Conservation (phyloP, 2,888 invertebrate genomes). For the Altica lythri region DNA sequence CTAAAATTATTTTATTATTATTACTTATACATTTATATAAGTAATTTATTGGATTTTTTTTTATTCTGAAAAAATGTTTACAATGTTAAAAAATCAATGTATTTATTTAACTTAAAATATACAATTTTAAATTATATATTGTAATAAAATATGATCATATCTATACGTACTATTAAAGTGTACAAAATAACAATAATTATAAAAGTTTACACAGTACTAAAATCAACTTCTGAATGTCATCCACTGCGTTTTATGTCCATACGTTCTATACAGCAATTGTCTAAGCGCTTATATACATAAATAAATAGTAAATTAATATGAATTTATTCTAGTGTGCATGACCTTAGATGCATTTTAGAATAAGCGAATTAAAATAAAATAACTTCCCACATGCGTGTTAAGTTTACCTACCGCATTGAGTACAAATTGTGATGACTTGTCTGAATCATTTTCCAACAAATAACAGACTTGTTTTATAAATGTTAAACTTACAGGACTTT, state of each 20-base stretch:
- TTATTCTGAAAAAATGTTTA: no score
- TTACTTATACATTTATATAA: no score
- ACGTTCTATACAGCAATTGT: slow-evolving; percentile 25
- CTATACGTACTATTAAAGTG: no score
- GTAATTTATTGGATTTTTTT: no score
- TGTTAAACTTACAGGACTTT: no score
- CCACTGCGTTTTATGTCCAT: slow-evolving; percentile 8
- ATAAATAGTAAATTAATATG: slow-evolving; percentile 33
- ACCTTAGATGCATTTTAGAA: slow-evolving; percentile 32
- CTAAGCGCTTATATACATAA: slow-evolving; percentile 28
- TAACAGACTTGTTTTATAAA: not conserved
- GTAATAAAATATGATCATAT: no score
- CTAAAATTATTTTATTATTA: no score
- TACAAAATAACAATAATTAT: no score
- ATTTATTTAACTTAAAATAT: no score
- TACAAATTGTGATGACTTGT: slow-evolving; percentile 11
- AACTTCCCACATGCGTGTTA: slow-evolving; percentile 35
- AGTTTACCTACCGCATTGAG: slow-evolving; percentile 37
- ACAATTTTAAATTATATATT: no score
- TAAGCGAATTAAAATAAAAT: slow-evolving; percentile 33
- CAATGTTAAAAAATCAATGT: no score
- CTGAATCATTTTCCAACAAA: not conserved
- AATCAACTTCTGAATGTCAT: slow-evolving; percentile 9
- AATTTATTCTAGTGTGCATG: slow-evolving; percentile 31
- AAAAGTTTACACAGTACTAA: no score